Evolutionary conservation across 1,140 invertebrate genomes (phyloP).

Genomic region (Drosophila hydei): DNA sequence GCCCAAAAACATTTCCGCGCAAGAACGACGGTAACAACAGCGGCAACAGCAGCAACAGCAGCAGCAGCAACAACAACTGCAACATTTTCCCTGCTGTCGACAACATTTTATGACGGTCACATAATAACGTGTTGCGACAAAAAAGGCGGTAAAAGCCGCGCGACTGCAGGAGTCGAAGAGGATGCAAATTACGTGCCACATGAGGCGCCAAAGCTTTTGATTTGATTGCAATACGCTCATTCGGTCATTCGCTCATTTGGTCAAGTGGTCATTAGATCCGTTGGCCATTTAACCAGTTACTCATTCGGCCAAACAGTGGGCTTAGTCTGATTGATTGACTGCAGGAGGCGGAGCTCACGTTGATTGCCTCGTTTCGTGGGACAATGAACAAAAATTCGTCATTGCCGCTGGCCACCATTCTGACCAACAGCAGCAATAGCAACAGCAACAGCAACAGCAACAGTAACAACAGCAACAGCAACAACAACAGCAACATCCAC

Average conservation of each 20-base stretch:
- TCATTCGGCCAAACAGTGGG: slow-evolving; percentile 2
- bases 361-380: slow-evolving; percentile 9
- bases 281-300: slow-evolving; percentile 14
- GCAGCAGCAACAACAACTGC: background rate
- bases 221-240: slow-evolving; percentile 63
- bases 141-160: slow-evolving; percentile 47
- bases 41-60: slow-evolving; percentile 30
- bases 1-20: slow-evolving; percentile 54
- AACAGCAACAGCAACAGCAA: slow-evolving; percentile 37
- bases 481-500: slow-evolving; percentile 26
- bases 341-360: background rate
- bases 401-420: slow-evolving; percentile 70
- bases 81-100: slow-evolving; percentile 41
- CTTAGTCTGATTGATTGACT: slow-evolving; percentile 54
- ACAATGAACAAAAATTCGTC: slow-evolving; percentile 77
- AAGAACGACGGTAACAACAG: slow-evolving; percentile 42
- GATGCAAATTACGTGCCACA: slow-evolving; percentile 69
- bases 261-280: slow-evolving; percentile 14
- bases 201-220: slow-evolving; percentile 69
- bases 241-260: background rate
- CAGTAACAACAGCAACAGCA: slow-evolving; percentile 40
- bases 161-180: slow-evolving; percentile 8
- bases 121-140: slow-evolving; percentile 62
- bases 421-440: slow-evolving; percentile 41
- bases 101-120: slow-evolving; percentile 76